Evolutionary conservation across 1,140 invertebrate genomes (phyloP), one percentile per base, ranked within the genome.

Genomic region (Euura saliciscinereae): DNA sequence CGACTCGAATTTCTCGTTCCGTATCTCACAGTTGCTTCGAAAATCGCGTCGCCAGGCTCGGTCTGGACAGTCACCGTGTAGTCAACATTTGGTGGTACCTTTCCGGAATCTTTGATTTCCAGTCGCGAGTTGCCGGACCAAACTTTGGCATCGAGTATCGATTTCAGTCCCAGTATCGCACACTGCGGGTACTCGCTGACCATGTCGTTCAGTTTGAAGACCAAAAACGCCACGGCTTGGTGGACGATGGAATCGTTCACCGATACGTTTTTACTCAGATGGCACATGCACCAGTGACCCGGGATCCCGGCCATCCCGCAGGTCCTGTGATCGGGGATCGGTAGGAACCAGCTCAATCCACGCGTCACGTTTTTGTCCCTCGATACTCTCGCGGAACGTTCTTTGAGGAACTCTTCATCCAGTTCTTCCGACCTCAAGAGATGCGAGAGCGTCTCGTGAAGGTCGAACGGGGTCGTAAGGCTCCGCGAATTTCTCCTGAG

Each of bases 261-360:
- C 0, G 87, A 78, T 8, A 92, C 78, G 74, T 90, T 89, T 65
- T 83, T 81, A 7, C 88, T 90, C 71, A 89, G 89, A 74, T 94
- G 91, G 78, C 96, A 98, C 11, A 94, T 93, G 80, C 96, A 98
- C 92, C 94, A 97, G 78, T 96, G 93, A 45, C 92, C 90, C 1
- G 92, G 90, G 59, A 98, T 95, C 0, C 88, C 91, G 0, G 95
- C 95, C 68, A 88, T 85, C 44, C 89, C 82, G 83, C 96, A 98
- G 0, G 92, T 96, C 7, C 96, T 87, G 64, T 91, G 89, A n/a
- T 83, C 83, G 0, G 93, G 91, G 64, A 97, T 90, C 0, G 91
- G 89, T 3, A 91, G 81, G 79, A 97, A 95, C 69, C 95, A 88
- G 82, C 95, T 97, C 11, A 95, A 93, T 2, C 94, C 91, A 66